Base-by-base conservation (phyloP, 2,797 vertebrate species). In the Zonotrichia albicollis region DNA sequence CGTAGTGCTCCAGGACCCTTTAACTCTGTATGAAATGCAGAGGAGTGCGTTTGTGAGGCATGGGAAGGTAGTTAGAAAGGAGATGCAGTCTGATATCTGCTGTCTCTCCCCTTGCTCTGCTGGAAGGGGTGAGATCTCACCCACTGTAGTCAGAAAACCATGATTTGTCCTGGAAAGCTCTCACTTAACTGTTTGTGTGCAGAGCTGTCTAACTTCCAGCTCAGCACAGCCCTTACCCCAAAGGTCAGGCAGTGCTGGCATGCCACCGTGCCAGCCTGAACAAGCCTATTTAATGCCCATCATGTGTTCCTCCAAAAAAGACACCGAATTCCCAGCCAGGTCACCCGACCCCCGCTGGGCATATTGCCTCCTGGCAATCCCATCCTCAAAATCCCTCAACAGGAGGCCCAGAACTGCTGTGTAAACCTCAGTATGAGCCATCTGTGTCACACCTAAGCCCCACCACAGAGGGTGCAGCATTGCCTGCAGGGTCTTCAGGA, bases 1-100 rank as follows among this genome's bases (percentile, higher is more conserved):
- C 0, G 0, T 11, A 16, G 10, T 51, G 30, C 10, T 84, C 71
- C 66, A 20, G 32, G 19, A 26, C 38, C 10, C 6, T 45, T 42
- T 51, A 13, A 13, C 20, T 34, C 34, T 34, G 45, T 8, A 0
- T 12, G 13, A 13, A 38, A 5, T 2, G 14, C 8, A 6, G 55
- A 16, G 34, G 38, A 42, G 17, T 42, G 40, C 13, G 3, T 55
- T 14, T 14, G 9, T 3, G 54, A 42, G 51, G 32, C 32, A 10
- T 3, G 12, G 74, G 29, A 46, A 53, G 45, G 64, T 8, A 22
- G 53, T 1, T 79, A 55, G 72, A 43, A 51, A 25, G 1, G 1
- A 19, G 8, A 46, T 30, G 46, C 8, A 10, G 19, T 38, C 78
- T 66, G 70, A 20, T 45, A 13, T 3, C 42, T 2, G 0, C 26